These are phyloP conservation scores for Sebastes steindachneri DNA, from an alignment of 2,797 vertebrate species.

Conservation along the genomic window DNA sequence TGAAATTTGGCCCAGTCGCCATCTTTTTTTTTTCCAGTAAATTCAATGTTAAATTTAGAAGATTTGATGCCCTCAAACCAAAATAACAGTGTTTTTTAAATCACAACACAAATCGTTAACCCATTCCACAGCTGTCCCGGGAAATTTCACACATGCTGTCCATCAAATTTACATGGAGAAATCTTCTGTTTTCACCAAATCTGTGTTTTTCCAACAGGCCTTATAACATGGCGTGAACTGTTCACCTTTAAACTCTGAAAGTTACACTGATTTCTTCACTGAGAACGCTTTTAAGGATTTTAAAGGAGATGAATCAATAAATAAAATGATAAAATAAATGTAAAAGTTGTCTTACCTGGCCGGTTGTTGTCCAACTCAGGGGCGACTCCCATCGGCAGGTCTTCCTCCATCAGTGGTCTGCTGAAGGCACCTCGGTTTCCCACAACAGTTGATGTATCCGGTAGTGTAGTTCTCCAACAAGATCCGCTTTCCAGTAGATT, in stretches of 20 bases:
- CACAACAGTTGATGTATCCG: not conserved
- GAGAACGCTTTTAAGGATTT: not conserved
- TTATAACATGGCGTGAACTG: not conserved
- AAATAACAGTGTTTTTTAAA: accelerated
- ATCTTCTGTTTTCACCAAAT: no score
- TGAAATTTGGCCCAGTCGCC: no score
- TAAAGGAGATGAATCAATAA: not conserved
- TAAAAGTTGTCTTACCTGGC: not conserved
- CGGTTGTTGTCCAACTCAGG: not conserved
- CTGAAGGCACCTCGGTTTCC: not conserved
- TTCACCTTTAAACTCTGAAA: not conserved
- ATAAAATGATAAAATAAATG: not conserved
- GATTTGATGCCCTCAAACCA: no score
- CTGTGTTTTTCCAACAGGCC: no score
- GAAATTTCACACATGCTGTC: no score
- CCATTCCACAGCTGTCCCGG: no score
- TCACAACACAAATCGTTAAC: no score
- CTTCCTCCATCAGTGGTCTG: not conserved
- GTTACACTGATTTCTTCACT: not conserved
- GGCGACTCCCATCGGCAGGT: not conserved
- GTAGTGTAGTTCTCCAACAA: not conserved
- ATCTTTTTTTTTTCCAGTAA: no score
- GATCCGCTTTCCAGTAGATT: no score
- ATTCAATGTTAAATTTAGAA: no score
- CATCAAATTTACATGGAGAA: no score